Base-by-base conservation (phyloP, 1,140 invertebrate genomes). In the Musca vetustissima region DNA sequence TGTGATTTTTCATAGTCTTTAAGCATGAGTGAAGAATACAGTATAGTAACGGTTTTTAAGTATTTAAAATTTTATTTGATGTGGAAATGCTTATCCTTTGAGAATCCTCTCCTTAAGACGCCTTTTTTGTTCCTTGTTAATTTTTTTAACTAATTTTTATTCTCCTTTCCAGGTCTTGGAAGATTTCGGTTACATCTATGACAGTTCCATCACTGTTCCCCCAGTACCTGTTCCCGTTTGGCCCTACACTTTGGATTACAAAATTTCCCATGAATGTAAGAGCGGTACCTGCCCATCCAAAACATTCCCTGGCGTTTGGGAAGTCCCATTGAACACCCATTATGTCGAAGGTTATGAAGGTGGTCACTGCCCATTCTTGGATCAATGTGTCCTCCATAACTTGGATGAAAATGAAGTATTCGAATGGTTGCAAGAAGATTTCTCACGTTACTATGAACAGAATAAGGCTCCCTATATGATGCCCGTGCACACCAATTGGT, bases 401-500 rank as follows among this genome's bases (percentile, higher is more conserved):
- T 90, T 93, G 73, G 93, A 95, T 75, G 86, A 91, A 13, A 86
- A 93, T 65, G 93, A 95, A 78, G 93, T 97, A 15, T 89, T 95
- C 36, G 91, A 95, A 75, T 97, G 95, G 93, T 85, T 97, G 1
- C 89, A 92, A 76, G 94, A 96, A 85, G 95, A 97, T 79, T 97
- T 97, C 81, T 88, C 88, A 52, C 85, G 93, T 25, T 89, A 93
- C 77, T 96, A 95, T 75, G 89, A 92, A 43, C 91, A 93, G 76
- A 95, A 96, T 79, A 86, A 92, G 70, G 94, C 94, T 1, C 94
- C 94, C 0, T 95, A 96, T 77, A 94, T 95, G 91, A 93, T 96
- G 91, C 90, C 94, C 6, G 94, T 96, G 87, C 93, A 96, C 73
- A 96, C 94, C 11, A 96, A 95, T 83, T 97, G 94, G 94, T 96